Evolutionary conservation across 2,888 invertebrate species (phyloP).

Genomic region (Panzeria rudis): DNA sequence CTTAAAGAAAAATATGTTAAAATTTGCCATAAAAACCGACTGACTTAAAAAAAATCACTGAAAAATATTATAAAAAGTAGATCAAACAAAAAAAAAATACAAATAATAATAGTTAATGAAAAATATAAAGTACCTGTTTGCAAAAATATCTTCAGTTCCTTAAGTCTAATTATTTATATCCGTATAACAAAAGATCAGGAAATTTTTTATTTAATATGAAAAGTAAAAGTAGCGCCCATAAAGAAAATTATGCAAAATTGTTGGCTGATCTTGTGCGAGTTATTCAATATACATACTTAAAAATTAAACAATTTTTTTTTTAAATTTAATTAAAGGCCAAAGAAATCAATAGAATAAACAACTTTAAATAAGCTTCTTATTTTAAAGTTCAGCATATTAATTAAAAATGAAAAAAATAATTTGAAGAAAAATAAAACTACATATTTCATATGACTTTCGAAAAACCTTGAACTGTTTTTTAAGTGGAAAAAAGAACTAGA

Average conservation of each 20-base stretch:
- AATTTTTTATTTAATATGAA: background rate
- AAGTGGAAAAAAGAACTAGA: background rate
- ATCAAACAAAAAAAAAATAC: background rate
- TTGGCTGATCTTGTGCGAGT: slow-evolving; percentile 5
- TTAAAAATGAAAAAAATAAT: background rate
- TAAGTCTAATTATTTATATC: background rate
- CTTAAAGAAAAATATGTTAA: background rate
- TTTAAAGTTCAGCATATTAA: background rate
- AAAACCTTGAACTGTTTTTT: slow-evolving; percentile 40
- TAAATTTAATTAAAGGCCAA: too few species aligned
- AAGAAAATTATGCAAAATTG: slow-evolving; percentile 14
- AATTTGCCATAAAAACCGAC: slow-evolving; percentile 10
- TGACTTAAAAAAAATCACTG: background rate
- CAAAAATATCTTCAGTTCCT: background rate
- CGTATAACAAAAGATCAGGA: background rate
- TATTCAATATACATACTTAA: background rate
- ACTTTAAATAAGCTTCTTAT: too few species aligned
- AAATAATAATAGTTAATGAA: background rate
- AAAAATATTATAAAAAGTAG: slow-evolving; percentile 1
- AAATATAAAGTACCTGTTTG: background rate
- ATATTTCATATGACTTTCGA: slow-evolving; percentile 36
- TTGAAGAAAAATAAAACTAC: slow-evolving; percentile 14
- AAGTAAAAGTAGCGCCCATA: slow-evolving; percentile 19
- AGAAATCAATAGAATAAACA: too few species aligned
- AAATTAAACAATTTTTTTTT: too few species aligned